These are phyloP conservation scores for Drosophila ananassae DNA, from an alignment of 1,140 invertebrate species.

Conservation along the genomic window DNA sequence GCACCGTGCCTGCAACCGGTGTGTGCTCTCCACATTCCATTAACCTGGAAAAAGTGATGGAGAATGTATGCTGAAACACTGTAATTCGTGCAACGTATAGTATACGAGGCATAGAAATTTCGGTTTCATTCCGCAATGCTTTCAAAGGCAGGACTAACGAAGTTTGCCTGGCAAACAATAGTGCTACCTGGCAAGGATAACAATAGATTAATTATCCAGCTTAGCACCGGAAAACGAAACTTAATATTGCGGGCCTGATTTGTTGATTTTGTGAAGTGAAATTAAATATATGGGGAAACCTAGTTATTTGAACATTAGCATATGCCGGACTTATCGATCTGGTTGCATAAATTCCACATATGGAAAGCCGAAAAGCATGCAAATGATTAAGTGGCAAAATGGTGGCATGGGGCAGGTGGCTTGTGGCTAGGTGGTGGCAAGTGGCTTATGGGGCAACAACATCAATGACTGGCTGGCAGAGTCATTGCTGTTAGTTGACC, in stretches of 20 bases:
- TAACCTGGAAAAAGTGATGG: conserved; percentile 11
- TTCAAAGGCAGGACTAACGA: conserved; percentile 42
- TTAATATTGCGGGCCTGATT: background rate
- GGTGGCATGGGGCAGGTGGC: background rate
- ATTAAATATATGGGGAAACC: background rate
- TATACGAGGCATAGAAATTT: conserved; percentile 15
- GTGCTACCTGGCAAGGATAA: background rate
- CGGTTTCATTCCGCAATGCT: conserved; percentile 33
- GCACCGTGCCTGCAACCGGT: background rate
- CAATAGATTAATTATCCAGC: conserved; percentile 8
- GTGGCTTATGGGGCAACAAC: conserved; percentile 28
- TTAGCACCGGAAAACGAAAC: background rate
- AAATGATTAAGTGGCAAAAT: conserved; percentile 72
- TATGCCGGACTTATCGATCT: conserved; percentile 19
- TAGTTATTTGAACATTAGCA: background rate
- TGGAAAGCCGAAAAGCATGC: conserved; percentile 44
- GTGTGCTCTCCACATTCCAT: conserved; percentile 1
- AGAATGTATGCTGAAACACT: conserved; percentile 33
- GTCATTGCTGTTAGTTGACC: conserved; percentile 43
- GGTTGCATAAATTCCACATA: conserved; percentile 5
- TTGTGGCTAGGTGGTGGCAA: background rate
- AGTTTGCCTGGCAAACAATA: conserved; percentile 36
- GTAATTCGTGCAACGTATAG: conserved; percentile 31
- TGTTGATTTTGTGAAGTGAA: background rate
- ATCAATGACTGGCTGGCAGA: background rate